phyloP scores from a whole-genome alignment of 2,113 vertebrate genomes.

The Orthonyx spaldingii region DNA sequence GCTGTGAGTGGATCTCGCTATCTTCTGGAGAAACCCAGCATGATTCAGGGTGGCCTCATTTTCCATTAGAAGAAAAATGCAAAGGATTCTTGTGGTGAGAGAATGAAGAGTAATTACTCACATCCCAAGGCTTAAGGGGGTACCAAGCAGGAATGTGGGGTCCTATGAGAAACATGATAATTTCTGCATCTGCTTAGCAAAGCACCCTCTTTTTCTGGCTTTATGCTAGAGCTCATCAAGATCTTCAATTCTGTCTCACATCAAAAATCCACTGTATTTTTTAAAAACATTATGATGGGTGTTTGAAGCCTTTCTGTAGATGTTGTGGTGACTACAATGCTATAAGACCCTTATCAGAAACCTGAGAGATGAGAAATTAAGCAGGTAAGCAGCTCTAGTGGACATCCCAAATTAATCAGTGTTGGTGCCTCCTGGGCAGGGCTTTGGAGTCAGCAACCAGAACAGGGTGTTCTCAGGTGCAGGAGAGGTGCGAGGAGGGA shows the following conservation, averaged over 20 bases:
- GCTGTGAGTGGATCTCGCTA: neutral
- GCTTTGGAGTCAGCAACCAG: neutral
- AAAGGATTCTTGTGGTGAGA: neutral
- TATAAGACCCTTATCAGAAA: neutral
- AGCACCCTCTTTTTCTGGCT: neutral
- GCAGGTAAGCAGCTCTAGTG: neutral
- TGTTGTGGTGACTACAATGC: neutral
- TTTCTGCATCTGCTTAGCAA: neutral
- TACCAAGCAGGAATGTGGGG: neutral
- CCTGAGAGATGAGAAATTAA: neutral
- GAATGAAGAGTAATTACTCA: neutral
- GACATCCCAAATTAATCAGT: neutral
- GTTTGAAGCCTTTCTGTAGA: neutral
- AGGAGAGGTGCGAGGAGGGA: neutral
- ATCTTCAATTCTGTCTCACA: neutral
- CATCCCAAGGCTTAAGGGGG: neutral
- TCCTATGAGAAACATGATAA: neutral
- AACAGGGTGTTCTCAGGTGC: neutral
- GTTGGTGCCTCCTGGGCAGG: rapidly evolving
- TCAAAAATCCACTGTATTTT: neutral
- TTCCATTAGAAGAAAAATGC: neutral
- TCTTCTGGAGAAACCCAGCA: neutral
- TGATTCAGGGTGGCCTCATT: neutral
- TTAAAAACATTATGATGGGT: neutral
- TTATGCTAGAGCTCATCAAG: neutral